A percentile compares a stretch with the other conserved stretches of the same genome.
Conservation (phyloP, 2,797 vertebrate species). For the Tiaroga cobitis region DNA sequence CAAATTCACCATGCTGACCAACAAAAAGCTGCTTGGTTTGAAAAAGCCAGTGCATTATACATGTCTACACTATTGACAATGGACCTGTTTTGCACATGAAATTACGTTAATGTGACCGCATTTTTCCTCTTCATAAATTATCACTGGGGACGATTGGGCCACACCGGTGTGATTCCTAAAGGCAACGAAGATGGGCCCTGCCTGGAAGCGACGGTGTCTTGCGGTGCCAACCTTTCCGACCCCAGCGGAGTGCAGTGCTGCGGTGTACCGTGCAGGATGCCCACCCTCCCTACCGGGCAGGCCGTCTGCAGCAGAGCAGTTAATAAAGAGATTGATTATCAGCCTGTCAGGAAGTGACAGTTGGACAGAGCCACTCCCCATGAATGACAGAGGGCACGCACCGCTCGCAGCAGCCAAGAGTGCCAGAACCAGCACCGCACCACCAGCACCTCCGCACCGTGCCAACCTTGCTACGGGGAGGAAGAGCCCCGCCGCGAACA, state of each 20-base stretch:
- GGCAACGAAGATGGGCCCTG: slow-evolving; percentile 58
- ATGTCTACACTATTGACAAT: neutral
- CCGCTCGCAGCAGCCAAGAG: slow-evolving; percentile 85
- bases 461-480: slow-evolving; percentile 79
- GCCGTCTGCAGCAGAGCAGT: slow-evolving; percentile 88
- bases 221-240: slow-evolving; percentile 56
- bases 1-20: neutral
- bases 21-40: neutral
- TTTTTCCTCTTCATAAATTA: slow-evolving; percentile 74
- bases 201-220: slow-evolving; percentile 51
- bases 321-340: slow-evolving; percentile 99
- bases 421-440: slow-evolving; percentile 77
- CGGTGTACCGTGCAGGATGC: slow-evolving; percentile 72
- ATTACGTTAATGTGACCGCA: slow-evolving; percentile 52
- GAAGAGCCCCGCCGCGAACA: slow-evolving; percentile 60
- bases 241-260: slow-evolving; percentile 62
- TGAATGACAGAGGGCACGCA: slow-evolving; percentile 96
- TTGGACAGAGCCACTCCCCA: slow-evolving; percentile 91
- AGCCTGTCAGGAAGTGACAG: slow-evolving; percentile 94
- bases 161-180: slow-evolving; percentile 66
- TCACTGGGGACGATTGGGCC: slow-evolving; percentile 59
- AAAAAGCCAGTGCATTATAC: neutral
- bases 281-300: slow-evolving; percentile 60
- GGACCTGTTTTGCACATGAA: slow-evolving; percentile 51
- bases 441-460: slow-evolving; percentile 74